Percentiles rank a stretch among this genome's conserved stretches.
Evolutionary conservation across 2,797 vertebrate species (phyloP).

Genomic region (Mustela erminea): DNA sequence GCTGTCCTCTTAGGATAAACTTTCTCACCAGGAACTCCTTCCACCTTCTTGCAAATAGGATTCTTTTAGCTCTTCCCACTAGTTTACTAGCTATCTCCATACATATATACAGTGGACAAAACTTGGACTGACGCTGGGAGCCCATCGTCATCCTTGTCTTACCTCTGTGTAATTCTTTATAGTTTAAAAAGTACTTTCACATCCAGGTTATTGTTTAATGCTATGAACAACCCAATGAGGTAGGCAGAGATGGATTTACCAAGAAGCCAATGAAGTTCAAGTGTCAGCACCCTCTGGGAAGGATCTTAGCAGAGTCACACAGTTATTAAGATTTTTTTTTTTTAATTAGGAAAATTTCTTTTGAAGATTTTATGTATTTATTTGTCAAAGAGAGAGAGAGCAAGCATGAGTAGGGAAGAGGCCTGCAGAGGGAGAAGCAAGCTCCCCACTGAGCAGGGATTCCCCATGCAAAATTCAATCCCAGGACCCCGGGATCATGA

Average conservation of each 20-base stretch:
- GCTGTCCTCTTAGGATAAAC: background rate
- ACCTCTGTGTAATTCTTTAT: background rate
- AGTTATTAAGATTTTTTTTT: background rate
- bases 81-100: background rate
- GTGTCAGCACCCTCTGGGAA: background rate
- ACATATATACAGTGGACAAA: background rate
- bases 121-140: background rate
- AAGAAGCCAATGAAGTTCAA: background rate
- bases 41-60: background rate
- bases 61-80: background rate
- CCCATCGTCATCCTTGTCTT: background rate
- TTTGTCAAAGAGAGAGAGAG: background rate
- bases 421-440: background rate
- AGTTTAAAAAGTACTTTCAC: conserved; percentile 19
- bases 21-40: background rate
- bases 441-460: background rate
- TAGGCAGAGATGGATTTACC: background rate
- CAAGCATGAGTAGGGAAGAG: background rate
- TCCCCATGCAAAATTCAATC: background rate
- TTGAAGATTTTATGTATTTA: background rate
- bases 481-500: background rate
- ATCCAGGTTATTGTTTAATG: background rate
- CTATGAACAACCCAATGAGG: background rate
- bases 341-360: background rate
- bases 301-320: background rate